Conservation (phyloP, 2,113 vertebrate species). For the Australoheros scitulus region DNA sequence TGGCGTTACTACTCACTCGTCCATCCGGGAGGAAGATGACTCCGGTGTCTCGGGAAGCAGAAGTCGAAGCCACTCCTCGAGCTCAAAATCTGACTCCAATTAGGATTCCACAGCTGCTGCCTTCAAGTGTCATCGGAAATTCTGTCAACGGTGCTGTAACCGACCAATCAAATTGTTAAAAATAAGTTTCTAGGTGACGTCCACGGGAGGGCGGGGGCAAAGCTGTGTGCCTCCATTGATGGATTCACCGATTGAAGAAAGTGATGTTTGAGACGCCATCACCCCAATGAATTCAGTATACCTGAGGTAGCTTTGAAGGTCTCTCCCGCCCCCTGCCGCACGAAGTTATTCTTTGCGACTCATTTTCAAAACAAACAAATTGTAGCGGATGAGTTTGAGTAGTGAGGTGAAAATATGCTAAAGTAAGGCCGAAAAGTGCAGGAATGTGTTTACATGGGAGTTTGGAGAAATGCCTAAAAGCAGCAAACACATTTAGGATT, state of each 20-base stretch:
- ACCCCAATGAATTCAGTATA: not conserved
- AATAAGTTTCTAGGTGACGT: not conserved
- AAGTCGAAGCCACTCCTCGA: conserved; percentile 58
- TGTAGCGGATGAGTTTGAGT: not conserved
- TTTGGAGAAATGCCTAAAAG: not conserved
- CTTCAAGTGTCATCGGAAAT: conserved; percentile 51
- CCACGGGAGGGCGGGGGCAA: not conserved
- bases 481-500: not conserved
- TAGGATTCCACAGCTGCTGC: conserved; percentile 47
- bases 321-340: conserved; percentile 51
- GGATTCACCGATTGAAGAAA: not conserved
- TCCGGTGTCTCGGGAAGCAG: conserved; percentile 18
- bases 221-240: not conserved
- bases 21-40: conserved; percentile 34
- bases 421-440: not conserved
- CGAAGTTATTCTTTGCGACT: not conserved
- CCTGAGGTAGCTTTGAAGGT: not conserved
- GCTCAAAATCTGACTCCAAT: conserved; percentile 67
- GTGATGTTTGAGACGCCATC: not conserved
- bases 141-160: accelerated
- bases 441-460: not conserved
- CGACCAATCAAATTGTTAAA: not conserved
- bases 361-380: not conserved
- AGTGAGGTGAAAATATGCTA: not conserved
- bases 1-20: not conserved